Evolutionary conservation across 2,888 invertebrate genomes (phyloP), one percentile per base, ranked within the genome.

Genomic region (Octonoba sinensis): DNA sequence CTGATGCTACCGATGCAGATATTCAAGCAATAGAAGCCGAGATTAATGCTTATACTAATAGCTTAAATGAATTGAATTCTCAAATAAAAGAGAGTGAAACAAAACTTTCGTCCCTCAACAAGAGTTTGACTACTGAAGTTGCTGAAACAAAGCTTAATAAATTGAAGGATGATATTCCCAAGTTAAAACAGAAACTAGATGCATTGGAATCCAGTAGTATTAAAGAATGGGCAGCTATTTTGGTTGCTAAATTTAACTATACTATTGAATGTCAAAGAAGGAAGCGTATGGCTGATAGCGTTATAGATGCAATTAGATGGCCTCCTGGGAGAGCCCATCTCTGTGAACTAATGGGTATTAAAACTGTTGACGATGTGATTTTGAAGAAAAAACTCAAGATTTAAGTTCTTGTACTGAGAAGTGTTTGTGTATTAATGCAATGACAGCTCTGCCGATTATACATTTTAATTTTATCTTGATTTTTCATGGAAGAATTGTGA

Each of bases 321-420:
- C 95, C 95, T 0, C 94, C 94, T 87, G 91, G 92, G 3, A 96
- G 95, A 88, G 93, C 93, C 87, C 91, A 91, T 24, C 90, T 96
- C 18, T 89, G 93, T 84, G 94, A 95, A 86, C 95, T 96, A 86
- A 91, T 95, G 69, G 95, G 95, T 22, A 90, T 96, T 82, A 95
- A 96, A 88, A 92, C 93, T 0, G 94, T 94, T 88, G 83, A 84
- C 71, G 83, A 83, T 49, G 3, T 36, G 11, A 2, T 11, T 36
- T 36, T 11, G 3, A 36, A 36, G 1, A 36, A 36, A 8, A 36
- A 36, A 36, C 36, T 36, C 36, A 36, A 36, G 36, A 11, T 36
- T 36, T 36, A 36, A 36, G 36, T 36, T 36, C 3, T 36, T 36
- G 36, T 36, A 8, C 36, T 36, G n/a, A n/a, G n/a, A n/a, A n/a